Conservation (phyloP, 2,888 invertebrate genomes). For the Hemistola chrysoprasaria region DNA sequence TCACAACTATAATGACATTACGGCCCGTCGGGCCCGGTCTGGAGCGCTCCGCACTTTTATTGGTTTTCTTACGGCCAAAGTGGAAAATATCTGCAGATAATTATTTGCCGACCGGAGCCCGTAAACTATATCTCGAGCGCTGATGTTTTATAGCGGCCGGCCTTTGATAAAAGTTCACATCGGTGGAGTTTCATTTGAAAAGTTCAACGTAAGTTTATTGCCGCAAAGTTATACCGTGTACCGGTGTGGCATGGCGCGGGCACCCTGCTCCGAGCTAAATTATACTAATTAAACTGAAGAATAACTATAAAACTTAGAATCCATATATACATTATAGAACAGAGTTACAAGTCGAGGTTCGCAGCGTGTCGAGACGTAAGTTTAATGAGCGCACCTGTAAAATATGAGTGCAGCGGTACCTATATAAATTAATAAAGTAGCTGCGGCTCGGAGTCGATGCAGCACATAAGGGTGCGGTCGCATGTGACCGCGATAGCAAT, state of each 20-base stretch:
- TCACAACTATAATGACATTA: conserved; percentile 14
- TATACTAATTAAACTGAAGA: conserved; percentile 20
- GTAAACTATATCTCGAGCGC: conserved; percentile 16
- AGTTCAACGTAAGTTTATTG: conserved; percentile 18
- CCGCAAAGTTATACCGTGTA: conserved; percentile 3
- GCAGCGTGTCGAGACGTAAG: no score
- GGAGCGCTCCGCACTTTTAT: conserved; percentile 18
- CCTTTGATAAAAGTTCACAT: conserved; percentile 18
- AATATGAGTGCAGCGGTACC: no score
- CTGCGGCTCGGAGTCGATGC: conserved; percentile 9
- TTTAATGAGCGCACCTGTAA: no score
- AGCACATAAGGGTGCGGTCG: conserved; percentile 15
- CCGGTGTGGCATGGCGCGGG: conserved; percentile 3
- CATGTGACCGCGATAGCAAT: conserved; percentile 20
- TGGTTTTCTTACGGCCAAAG: conserved; percentile 15
- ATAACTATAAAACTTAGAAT: conserved; percentile 11
- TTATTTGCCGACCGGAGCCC: conserved; percentile 20
- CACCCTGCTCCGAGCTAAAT: conserved; percentile 10
- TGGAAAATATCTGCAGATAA: conserved; percentile 19
- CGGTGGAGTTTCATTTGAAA: conserved; percentile 4
- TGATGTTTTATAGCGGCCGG: conserved; percentile 16
- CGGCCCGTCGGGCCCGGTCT: background rate
- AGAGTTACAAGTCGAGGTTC: no score
- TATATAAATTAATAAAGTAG: conserved; percentile 23
- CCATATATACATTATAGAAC: conserved; percentile 2